Percentiles rank a stretch among this genome's conserved stretches.
Conservation (phyloP, 2,888 invertebrate genomes). For the Mythimna pallens region DNA sequence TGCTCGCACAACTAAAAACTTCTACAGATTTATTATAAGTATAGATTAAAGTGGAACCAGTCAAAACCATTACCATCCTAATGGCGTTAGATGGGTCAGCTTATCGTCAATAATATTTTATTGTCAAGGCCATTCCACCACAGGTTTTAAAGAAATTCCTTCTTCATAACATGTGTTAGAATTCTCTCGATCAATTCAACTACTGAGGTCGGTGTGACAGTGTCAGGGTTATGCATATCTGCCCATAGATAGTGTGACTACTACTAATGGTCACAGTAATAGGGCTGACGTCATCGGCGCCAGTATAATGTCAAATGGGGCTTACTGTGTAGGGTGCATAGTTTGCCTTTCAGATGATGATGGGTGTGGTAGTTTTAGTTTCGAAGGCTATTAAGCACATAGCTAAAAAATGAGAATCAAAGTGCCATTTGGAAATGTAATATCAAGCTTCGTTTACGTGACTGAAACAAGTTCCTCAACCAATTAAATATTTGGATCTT, state of each 20-base stretch:
- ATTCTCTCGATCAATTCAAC: constrained; percentile 18
- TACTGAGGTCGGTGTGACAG: constrained; percentile 22
- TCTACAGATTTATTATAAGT: too few species aligned
- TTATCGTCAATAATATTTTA: constrained; percentile 2
- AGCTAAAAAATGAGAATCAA: background rate
- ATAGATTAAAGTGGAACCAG: background rate
- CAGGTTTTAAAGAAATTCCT: constrained; percentile 16
- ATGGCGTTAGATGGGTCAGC: background rate
- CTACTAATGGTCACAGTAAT: constrained; percentile 46
- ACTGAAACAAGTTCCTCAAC: background rate
- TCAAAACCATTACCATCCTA: background rate
- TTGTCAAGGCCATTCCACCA: background rate
- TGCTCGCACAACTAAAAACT: too few species aligned
- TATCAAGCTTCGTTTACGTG: background rate
- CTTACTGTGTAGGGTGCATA: constrained; percentile 46
- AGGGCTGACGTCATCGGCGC: constrained; percentile 53
- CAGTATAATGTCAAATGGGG: constrained; percentile 35
- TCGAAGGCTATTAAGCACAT: background rate
- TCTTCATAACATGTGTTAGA: constrained; percentile 1
- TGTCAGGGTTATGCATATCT: constrained; percentile 46
- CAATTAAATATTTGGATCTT: background rate
- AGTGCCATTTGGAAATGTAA: background rate
- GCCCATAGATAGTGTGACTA: constrained; percentile 49
- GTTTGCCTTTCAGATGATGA: constrained; percentile 15
- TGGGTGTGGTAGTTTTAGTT: constrained; percentile 16